Evolutionary conservation across 2,113 vertebrate species (phyloP).

Genomic region (Eira barbara): DNA sequence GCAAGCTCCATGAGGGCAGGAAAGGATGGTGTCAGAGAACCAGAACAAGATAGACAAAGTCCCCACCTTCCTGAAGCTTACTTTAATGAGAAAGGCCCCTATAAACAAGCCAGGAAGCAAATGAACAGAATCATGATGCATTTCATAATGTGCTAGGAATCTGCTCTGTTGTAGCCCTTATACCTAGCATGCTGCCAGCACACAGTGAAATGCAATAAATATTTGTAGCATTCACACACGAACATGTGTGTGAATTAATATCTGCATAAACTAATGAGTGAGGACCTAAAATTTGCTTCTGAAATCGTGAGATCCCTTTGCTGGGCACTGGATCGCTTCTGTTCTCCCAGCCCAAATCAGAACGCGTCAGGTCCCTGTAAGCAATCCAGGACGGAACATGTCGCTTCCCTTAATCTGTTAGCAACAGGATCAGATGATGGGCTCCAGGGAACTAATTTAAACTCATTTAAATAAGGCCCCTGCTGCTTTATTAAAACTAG

Average conservation of each 20-base stretch:
- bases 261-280: not conserved
- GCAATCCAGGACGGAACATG: not conserved
- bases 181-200: not conserved
- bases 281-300: not conserved
- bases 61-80: not conserved
- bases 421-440: slow-evolving; percentile 42
- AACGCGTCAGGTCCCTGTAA: not conserved
- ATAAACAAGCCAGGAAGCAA: not conserved
- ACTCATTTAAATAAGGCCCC: slow-evolving; percentile 58
- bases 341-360: slow-evolving; percentile 18
- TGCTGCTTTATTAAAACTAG: slow-evolving; percentile 41
- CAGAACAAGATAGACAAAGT: not conserved
- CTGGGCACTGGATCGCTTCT: not conserved
- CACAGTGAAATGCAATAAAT: too few relatives aligned
- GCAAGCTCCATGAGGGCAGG: not conserved
- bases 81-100: not conserved
- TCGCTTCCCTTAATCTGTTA: slow-evolving; percentile 44
- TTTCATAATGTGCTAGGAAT: not conserved
- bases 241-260: not conserved
- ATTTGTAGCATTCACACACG: not conserved
- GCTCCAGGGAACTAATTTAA: slow-evolving; percentile 66
- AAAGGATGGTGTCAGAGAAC: not conserved
- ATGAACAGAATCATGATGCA: not conserved
- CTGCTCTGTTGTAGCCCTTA: not conserved
- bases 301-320: not conserved